phyloP scores from a whole-genome alignment of 1,140 invertebrate species.

The Diorhabda carinulata region DNA sequence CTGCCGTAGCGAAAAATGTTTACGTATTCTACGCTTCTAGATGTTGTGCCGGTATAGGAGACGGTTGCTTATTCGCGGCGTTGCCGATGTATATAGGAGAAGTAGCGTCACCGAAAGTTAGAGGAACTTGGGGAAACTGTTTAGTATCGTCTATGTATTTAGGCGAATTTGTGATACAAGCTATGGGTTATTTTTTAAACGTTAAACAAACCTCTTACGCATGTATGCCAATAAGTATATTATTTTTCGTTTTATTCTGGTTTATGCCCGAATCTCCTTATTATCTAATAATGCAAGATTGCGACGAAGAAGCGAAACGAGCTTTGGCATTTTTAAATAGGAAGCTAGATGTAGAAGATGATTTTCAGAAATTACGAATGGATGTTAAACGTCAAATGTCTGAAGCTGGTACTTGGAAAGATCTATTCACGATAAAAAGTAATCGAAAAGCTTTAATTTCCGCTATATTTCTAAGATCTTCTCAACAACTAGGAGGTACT shows the following conservation, averaged over 20 bases:
- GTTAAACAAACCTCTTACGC: slow-evolving; percentile 22
- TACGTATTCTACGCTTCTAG: slow-evolving; percentile 32
- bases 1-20: slow-evolving; percentile 24
- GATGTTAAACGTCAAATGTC: slow-evolving; percentile 37
- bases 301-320: slow-evolving; percentile 32
- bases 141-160: slow-evolving; percentile 51
- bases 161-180: slow-evolving; percentile 50
- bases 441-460: slow-evolving; percentile 39
- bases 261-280: slow-evolving; percentile 43
- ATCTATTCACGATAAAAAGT: slow-evolving; percentile 36
- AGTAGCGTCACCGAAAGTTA: slow-evolving; percentile 60
- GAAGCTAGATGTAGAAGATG: slow-evolving; percentile 32
- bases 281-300: slow-evolving; percentile 34
- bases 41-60: slow-evolving; percentile 34
- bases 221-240: neutral
- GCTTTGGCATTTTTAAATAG: slow-evolving; percentile 50
- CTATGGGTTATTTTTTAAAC: slow-evolving; percentile 37
- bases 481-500: slow-evolving; percentile 37
- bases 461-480: slow-evolving; percentile 31
- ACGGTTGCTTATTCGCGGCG: slow-evolving; percentile 34
- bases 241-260: slow-evolving; percentile 13
- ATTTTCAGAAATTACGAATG: slow-evolving; percentile 31
- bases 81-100: slow-evolving; percentile 61
- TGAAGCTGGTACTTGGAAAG: slow-evolving; percentile 29
- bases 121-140: slow-evolving; percentile 54